Percentiles rank a stretch among this genome's conserved stretches.
Conservation (phyloP, 2,797 vertebrate genomes). For the Anguilla megastoma region DNA sequence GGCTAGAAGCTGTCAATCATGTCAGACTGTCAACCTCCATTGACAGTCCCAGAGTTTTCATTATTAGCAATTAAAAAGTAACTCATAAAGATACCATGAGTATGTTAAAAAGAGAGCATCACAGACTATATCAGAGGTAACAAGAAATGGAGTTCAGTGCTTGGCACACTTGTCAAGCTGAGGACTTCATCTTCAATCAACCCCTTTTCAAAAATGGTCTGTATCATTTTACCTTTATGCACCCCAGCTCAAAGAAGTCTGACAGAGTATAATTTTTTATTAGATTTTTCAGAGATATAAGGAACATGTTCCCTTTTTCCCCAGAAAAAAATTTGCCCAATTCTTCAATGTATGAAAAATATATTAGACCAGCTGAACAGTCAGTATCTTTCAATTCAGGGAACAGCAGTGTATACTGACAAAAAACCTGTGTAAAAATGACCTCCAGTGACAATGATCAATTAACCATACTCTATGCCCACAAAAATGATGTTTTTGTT, state of each 20-base stretch:
- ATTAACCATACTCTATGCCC: not conserved
- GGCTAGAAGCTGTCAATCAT: not conserved
- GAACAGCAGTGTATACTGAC: not conserved
- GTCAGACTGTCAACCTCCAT: not conserved
- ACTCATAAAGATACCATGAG: not conserved
- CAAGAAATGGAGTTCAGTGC: not conserved
- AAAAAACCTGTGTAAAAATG: not conserved
- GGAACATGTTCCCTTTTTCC: not conserved
- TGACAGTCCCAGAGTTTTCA: not conserved
- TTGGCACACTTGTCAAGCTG: not conserved
- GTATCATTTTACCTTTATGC: not conserved
- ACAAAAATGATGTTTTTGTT: too few species aligned
- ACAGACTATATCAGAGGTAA: not conserved
- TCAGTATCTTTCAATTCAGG: too few species aligned
- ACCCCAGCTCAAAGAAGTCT: not conserved
- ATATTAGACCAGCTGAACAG: not conserved
- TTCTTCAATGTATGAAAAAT: not conserved
- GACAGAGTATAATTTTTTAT: not conserved
- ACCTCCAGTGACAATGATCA: not conserved
- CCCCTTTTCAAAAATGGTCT: not conserved
- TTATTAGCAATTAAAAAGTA: not conserved
- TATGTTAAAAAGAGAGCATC: not conserved
- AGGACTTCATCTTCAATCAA: not conserved
- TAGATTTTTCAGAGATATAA: not conserved
- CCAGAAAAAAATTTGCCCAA: not conserved